Conservation (phyloP, 1,140 invertebrate genomes). For the Brevipalpus yothersi region DNA sequence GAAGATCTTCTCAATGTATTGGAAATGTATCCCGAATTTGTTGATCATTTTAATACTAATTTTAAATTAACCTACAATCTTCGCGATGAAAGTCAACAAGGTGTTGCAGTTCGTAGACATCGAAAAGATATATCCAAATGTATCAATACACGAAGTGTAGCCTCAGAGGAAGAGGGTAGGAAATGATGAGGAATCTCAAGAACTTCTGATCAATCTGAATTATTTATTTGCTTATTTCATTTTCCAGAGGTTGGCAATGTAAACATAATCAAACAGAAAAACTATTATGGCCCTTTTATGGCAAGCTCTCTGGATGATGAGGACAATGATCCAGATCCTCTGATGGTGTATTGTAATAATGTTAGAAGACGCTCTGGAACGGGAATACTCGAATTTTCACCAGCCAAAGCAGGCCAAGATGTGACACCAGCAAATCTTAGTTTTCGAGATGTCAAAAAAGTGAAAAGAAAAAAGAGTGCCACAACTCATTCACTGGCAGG, state of each 20-base stretch:
- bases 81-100: conserved; percentile 47
- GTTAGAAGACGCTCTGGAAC: conserved; percentile 15
- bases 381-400: conserved; percentile 48
- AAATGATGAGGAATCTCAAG: not conserved
- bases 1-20: conserved; percentile 91
- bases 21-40: conserved; percentile 91
- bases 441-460: conserved; percentile 28
- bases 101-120: not conserved
- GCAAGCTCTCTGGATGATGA: not conserved
- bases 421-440: conserved; percentile 59
- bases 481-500: conserved; percentile 1
- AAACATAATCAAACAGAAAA: not conserved
- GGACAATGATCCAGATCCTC: not conserved
- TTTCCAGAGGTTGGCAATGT: not conserved
- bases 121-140: not conserved
- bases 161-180: conserved; percentile 1
- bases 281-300: not conserved
- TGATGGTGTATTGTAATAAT: conserved; percentile 2
- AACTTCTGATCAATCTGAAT: not conserved
- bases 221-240: not conserved
- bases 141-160: not conserved
- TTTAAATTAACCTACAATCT: conserved; percentile 89
- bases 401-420: conserved; percentile 63
- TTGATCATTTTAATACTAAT: conserved; percentile 69
- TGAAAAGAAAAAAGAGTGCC: not conserved